A percentile compares a stretch with the other conserved stretches of the same genome.
phyloP scores from a whole-genome alignment of 2,113 vertebrate species.

The Aegypius monachus region DNA sequence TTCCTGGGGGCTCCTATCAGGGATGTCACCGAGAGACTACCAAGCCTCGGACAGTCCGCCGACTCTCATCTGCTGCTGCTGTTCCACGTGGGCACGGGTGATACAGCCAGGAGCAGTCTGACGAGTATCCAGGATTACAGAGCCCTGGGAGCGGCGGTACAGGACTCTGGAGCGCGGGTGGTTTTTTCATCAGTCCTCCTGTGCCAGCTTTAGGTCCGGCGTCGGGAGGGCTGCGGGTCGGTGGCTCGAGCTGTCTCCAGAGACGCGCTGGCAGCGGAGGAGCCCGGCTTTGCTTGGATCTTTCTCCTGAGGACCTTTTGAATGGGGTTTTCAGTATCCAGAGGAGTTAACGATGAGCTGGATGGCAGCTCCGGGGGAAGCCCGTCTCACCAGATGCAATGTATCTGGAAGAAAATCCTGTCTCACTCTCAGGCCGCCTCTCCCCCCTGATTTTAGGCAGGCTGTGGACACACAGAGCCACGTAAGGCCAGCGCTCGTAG shows the following conservation, averaged over 20 bases:
- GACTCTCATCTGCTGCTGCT: too few species aligned
- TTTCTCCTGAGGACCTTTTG: not conserved
- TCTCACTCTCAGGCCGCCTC: not conserved
- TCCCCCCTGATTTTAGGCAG: not conserved
- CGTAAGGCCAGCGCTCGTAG: rapidly evolving
- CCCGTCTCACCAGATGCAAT: not conserved
- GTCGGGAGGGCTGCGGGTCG: rapidly evolving
- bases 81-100: too few species aligned
- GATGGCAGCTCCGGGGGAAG: not conserved
- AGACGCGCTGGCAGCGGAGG: rapidly evolving
- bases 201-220: not conserved
- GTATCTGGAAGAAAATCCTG: not conserved
- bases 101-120: too few species aligned
- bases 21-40: too few species aligned
- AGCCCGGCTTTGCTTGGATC: not conserved
- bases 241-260: not conserved
- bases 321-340: not conserved
- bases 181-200: too few species aligned
- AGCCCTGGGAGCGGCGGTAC: too few species aligned
- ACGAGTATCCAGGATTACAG: too few species aligned
- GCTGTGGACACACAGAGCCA: not conserved
- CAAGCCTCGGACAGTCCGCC: too few species aligned
- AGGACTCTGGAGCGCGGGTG: too few species aligned
- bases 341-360: not conserved
- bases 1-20: too few species aligned